Base-by-base conservation (phyloP, 2,797 vertebrate genomes). In the Hemitrygon akajei region DNA sequence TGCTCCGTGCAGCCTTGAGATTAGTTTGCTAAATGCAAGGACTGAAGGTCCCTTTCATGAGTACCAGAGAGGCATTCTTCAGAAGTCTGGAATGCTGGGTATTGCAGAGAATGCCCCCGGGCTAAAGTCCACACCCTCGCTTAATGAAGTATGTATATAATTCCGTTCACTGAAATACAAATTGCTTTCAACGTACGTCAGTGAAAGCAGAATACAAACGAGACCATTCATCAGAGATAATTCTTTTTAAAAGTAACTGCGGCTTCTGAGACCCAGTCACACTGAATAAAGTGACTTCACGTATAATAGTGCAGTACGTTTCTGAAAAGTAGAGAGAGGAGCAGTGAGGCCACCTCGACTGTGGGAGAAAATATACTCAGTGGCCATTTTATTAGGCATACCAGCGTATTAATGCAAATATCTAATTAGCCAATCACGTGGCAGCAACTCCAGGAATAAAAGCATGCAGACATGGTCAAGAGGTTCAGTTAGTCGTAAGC, bases 1-100 rank as follows among this genome's bases (percentile, higher is more conserved):
- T 18, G 22, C 27, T 30, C 91, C 91, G 56, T 75, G 37, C 71
- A 93, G 27, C 71, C 25, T 75, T 76, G 40, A 93, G 91, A 56
- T 93, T 76, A 76, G 91, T 71, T 93, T 47, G 47, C 30, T 18
- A 93, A 40, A 75, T 76, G 91, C 91, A 76, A 56, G 69, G 69
- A 76, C 71, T 75, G 71, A 56, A 93, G 91, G 25, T n/a, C 37
- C 30, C 91, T 75, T 75, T 92, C 91, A 73, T 76, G 12, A 30
- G 69, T 1, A 47, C 91, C 27, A 47, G 66, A 18, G 11, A n/a
- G 12, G 7, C 91, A 93, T 93, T 73, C 91, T n/a, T 76, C 37
- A 75, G 71, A 30, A 71, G 16, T 37, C 30, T 75, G 91, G 14
- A 71, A 71, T 71, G n/a, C 20, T 91, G 66, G 34, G 66, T n/a